These are phyloP conservation scores for Pavo muticus DNA, from an alignment of 2,113 vertebrate species.

Conservation along the genomic window DNA sequence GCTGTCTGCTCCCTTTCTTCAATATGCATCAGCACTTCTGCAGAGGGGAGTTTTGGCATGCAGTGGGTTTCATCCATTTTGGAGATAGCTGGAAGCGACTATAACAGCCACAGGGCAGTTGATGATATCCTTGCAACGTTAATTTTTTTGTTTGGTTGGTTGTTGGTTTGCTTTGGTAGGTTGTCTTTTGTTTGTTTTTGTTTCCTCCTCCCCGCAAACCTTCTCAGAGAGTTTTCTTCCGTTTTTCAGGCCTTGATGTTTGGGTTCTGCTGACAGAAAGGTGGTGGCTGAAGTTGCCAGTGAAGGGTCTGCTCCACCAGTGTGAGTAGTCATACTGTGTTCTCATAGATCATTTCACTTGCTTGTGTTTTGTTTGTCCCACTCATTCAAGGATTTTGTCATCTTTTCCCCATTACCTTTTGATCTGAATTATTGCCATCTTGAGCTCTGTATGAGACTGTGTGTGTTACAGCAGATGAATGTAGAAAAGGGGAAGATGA, in stretches of 20 bases:
- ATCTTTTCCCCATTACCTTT: not conserved
- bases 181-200: not conserved
- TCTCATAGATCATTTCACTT: not conserved
- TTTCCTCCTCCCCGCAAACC: not conserved
- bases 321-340: not conserved
- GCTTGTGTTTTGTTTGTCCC: not conserved
- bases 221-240: not conserved
- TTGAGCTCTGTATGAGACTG: not conserved
- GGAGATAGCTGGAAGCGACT: not conserved
- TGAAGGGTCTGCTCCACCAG: not conserved
- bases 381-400: not conserved
- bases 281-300: not conserved
- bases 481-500: not conserved
- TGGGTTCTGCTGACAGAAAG: not conserved
- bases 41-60: not conserved
- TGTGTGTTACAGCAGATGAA: not conserved
- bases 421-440: not conserved
- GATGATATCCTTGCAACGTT: not conserved
- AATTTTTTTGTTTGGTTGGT: not conserved
- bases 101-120: not conserved
- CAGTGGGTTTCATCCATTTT: not conserved
- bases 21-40: not conserved
- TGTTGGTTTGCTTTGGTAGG: not conserved
- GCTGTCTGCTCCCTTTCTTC: not conserved
- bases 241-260: slow-evolving; percentile 26